A percentile compares a stretch with the other conserved stretches of the same genome.
These are phyloP conservation scores for Eumacrocentrus americanus DNA, from an alignment of 2,888 invertebrate genomes.

Conservation along the genomic window DNA sequence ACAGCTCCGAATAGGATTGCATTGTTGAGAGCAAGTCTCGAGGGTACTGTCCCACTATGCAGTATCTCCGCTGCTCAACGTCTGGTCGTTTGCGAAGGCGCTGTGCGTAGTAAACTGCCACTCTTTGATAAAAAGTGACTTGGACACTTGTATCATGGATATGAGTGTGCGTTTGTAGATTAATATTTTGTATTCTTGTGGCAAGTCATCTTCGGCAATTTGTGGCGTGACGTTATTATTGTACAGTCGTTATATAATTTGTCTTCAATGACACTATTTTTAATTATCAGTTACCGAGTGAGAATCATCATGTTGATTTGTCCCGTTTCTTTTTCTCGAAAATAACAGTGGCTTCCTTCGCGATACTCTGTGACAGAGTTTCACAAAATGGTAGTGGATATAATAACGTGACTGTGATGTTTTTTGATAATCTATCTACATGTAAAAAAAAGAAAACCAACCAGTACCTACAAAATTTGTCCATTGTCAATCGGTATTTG, in stretches of 20 bases:
- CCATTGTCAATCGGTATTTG: constrained; percentile 1
- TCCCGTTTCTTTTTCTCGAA: constrained; percentile 9
- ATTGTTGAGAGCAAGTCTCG: constrained; percentile 55
- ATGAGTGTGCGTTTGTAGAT: constrained; percentile 1
- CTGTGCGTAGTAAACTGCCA: constrained; percentile 83
- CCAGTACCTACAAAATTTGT: constrained; percentile 8
- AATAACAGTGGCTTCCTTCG: constrained; percentile 12
- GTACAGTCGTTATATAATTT: background rate
- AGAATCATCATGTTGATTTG: background rate
- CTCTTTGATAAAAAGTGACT: constrained; percentile 78
- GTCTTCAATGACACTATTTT: background rate
- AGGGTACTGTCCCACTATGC: constrained; percentile 61
- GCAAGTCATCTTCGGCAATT: background rate
- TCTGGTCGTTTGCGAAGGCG: constrained; percentile 83
- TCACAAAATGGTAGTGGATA: constrained; percentile 20
- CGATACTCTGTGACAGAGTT: background rate
- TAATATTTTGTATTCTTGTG: constrained; percentile 4
- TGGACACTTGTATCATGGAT: constrained; percentile 5
- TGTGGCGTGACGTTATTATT: background rate
- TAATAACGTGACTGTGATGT: constrained; percentile 52
- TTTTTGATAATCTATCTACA: constrained; percentile 53
- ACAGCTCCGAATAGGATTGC: constrained; percentile 52
- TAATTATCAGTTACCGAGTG: background rate
- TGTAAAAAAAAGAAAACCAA: constrained; percentile 19
- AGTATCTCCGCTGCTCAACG: constrained; percentile 67